A percentile compares a stretch with the other conserved stretches of the same genome.
These are phyloP conservation scores for Melanotaenia duboulayi DNA, from an alignment of 2,113 vertebrate genomes.

Conservation along the genomic window DNA sequence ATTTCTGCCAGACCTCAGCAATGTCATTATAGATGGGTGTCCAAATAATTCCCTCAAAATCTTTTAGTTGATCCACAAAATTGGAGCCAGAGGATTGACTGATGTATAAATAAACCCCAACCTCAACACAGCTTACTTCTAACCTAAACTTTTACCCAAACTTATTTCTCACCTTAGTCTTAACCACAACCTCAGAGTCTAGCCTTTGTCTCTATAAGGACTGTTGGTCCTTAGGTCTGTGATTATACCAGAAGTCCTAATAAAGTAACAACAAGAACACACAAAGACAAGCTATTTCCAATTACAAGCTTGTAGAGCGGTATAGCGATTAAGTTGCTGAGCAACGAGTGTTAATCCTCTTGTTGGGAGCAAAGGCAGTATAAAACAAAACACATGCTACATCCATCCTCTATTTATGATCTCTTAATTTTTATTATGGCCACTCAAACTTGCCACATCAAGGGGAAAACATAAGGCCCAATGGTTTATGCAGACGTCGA, in stretches of 20 bases:
- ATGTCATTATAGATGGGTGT: too few species aligned
- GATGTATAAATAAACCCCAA: too few species aligned
- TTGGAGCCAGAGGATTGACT: too few species aligned
- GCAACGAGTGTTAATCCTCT: slow-evolving; percentile 9
- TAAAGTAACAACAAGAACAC: neutral
- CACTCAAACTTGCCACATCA: slow-evolving; percentile 67
- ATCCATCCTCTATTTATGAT: slow-evolving; percentile 68
- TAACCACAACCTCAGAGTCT: neutral
- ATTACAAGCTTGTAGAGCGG: neutral
- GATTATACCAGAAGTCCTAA: too few species aligned
- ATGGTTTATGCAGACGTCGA: too few species aligned
- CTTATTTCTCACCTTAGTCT: too few species aligned
- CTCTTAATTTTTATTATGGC: slow-evolving; percentile 60
- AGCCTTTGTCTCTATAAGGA: neutral
- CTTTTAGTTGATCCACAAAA: too few species aligned
- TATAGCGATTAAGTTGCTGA: neutral
- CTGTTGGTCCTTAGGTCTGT: neutral
- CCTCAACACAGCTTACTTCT: too few species aligned
- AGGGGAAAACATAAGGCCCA: slow-evolving; percentile 43
- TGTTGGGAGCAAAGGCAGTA: slow-evolving; percentile 15
- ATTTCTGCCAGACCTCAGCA: too few species aligned
- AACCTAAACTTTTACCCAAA: too few species aligned
- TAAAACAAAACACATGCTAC: slow-evolving; percentile 63
- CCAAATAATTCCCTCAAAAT: too few species aligned
- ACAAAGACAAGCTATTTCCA: neutral